Evolutionary conservation across 2,797 vertebrate species (phyloP), one percentile per base, ranked within the genome.

Genomic region (Phalloptychus januarius): DNA sequence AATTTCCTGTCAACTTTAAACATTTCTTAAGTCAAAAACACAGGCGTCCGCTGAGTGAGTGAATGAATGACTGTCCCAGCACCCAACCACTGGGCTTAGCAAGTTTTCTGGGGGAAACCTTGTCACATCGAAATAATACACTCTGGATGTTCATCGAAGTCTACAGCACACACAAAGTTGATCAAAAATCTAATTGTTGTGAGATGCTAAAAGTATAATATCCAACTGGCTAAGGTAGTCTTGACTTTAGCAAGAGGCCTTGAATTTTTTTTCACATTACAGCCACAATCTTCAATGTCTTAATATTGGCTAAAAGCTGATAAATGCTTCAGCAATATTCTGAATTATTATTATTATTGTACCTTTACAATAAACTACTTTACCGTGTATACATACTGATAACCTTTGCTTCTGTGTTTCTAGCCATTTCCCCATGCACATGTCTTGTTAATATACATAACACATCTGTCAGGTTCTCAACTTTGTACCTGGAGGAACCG

Each of bases 401-500:
- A 40, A 67, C 4, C 0, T n/a, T 44, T 69, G 65, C 23, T 69
- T 25, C 25, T 28, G 40, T 28, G 67, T 28, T 45, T 15, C 13
- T 28, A 15, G 42, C 8, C 36, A 42, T 42, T 25, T 3, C 65
- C 65, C 63, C 4, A 15, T 42, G 36, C 4, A 6, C 1, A 13
- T 25, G 40, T 48, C 45, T 38, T 33, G 28, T 25, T 20, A 7
- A 18, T 50, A 13, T 36, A 72, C 13, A 52, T n/a, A 6, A 46
- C 33, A 52, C 69, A 61, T 48, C 18, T 58, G 54, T 45, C 48
- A n/a, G n/a, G 36, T 48, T 20, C 1, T 0, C 3, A 36, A 0
- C 2, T 58, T 5, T 1, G 11, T 80, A 95, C 94, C 94, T 93
- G 94, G 93, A 8, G 94, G 98, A 85, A 99, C 97, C 72, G 96